Evolutionary conservation across 2,797 vertebrate genomes (phyloP).

Genomic region (Nannoperca obscura): DNA sequence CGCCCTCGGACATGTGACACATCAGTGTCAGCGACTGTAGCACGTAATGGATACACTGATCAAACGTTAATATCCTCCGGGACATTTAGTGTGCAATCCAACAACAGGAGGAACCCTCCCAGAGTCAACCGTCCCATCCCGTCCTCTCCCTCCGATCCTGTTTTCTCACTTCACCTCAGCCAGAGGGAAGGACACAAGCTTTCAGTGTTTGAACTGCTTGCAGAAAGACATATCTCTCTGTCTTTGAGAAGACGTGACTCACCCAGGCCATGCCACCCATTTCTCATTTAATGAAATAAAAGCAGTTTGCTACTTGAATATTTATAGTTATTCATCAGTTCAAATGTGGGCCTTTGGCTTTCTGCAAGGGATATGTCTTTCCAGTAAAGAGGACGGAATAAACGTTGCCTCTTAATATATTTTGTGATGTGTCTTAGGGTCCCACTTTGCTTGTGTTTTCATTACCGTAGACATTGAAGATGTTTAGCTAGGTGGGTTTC

Average conservation of each 20-base stretch:
- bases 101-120: conserved; percentile 43
- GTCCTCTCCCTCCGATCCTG: conserved; percentile 17
- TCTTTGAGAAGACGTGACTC: conserved; percentile 63
- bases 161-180: conserved; percentile 61
- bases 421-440: conserved; percentile 37
- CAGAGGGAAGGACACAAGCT: conserved; percentile 60
- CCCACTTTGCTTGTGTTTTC: conserved; percentile 21
- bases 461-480: conserved; percentile 9
- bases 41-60: conserved; percentile 54
- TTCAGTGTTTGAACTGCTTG: conserved; percentile 52
- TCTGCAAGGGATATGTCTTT: conserved; percentile 51
- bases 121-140: conserved; percentile 30
- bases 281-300: conserved; percentile 65
- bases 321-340: conserved; percentile 69
- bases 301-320: conserved; percentile 65
- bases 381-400: conserved; percentile 51
- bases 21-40: conserved; percentile 11
- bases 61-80: conserved; percentile 53
- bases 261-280: conserved; percentile 55
- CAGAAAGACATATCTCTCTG: conserved; percentile 50
- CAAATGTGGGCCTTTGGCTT: conserved; percentile 53
- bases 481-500: not conserved
- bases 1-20: conserved; percentile 14
- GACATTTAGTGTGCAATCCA: conserved; percentile 47
- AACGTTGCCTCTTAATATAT: conserved; percentile 53